Evolutionary conservation across 2,113 vertebrate genomes (phyloP), one percentile per base, ranked within the genome.

Genomic region (Entelurus aequoreus): DNA sequence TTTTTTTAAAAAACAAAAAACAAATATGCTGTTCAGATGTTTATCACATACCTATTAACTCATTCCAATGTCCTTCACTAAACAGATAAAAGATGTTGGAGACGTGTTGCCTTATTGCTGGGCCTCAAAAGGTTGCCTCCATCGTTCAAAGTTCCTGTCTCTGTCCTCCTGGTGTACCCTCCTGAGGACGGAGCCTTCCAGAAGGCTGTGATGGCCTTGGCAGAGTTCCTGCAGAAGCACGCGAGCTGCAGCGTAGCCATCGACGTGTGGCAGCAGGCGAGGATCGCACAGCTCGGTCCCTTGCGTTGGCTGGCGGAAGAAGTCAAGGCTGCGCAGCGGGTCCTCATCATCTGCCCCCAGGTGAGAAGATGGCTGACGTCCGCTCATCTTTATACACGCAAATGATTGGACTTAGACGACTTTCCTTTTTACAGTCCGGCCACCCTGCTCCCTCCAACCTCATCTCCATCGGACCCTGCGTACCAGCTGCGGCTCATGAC

Each of bases 231-330:
- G 71, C 89, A 89, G 51, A 67, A 69, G 28, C 71, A 84, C 0
- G 91, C 84, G 4, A 69, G 79, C 66, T 88, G 88, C 60, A 81
- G 73, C 0, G 89, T 94, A 10, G 79, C 86, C 13, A 76, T 93
- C 5, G 94, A 92, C 63, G 70, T 87, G 42, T 93, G 92, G 92
- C 90, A 94, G 72, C 90, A 81, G 75, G 79, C 68, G 58, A 90
- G 60, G 50, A 84, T 94, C 9, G 92, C 92, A 0, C 86, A 91
- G 63, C 76, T 89, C 61, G 92, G 93, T 4, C 90, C 83, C 0
- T 81, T 93, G 63, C 90, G 90, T 52, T 94, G 92, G 92, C 81
- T 95, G 12, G 79, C 86, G 35, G 69, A 86, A 36, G 84, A 92
- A 72, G 88, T 66, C 57, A 68, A 80, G 44, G 68, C 46, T n/a